Conservation (phyloP, 2,888 invertebrate species). For the Stenodera caucasica region DNA sequence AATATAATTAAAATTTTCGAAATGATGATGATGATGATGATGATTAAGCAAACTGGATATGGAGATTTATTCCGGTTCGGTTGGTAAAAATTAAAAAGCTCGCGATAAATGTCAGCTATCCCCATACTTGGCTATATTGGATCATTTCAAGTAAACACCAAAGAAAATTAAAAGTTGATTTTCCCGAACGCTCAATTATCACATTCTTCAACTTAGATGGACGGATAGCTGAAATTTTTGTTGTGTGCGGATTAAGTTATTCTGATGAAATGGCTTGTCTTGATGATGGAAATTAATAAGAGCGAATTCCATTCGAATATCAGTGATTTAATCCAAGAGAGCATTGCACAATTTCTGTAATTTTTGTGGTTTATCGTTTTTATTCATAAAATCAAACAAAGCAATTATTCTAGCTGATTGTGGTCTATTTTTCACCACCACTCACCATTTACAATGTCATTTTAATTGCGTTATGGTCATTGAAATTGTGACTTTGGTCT, state of each 20-base stretch:
- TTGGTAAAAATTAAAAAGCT: not conserved
- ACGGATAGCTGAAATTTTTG: not conserved
- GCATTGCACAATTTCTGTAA: too few relatives aligned
- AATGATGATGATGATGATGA: not conserved
- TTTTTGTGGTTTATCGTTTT: not conserved
- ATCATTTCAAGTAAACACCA: not conserved
- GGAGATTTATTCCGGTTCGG: conserved; percentile 14
- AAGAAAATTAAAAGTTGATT: not conserved
- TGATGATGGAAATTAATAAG: too few relatives aligned
- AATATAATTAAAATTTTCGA: not conserved
- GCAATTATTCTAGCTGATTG: not conserved
- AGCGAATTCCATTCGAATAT: too few relatives aligned
- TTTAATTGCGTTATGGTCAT: too few relatives aligned
- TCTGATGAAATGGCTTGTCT: too few relatives aligned
- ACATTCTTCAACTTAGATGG: not conserved
- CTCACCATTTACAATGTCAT: not conserved
- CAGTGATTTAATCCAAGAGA: too few relatives aligned
- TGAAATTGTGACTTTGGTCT: too few relatives aligned
- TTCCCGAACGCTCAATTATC: not conserved
- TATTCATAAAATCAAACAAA: not conserved
- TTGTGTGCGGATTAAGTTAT: too few relatives aligned
- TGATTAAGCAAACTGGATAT: conserved; percentile 11
- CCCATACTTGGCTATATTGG: conserved; percentile 2
- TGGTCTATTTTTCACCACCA: not conserved
- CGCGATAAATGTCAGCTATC: not conserved